Evolutionary conservation across 2,888 invertebrate genomes (phyloP).

Genomic region (Sipha maydis): DNA sequence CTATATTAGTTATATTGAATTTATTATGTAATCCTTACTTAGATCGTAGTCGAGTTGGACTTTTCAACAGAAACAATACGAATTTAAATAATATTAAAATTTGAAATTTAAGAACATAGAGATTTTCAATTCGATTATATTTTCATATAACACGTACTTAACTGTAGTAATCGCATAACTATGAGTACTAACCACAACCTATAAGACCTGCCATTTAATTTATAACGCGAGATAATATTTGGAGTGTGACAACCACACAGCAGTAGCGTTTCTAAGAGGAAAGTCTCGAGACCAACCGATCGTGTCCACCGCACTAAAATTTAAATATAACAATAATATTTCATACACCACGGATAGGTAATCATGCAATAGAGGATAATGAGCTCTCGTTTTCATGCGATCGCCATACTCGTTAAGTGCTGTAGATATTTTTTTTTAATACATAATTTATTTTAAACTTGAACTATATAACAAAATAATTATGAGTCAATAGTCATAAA

Average conservation of each 20-base stretch:
- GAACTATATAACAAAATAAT: not conserved
- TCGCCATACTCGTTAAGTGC: not conserved
- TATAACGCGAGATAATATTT: slow-evolving; percentile 19
- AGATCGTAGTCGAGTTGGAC: not conserved
- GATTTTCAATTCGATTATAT: not conserved
- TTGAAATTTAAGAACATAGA: not conserved
- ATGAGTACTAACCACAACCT: not conserved
- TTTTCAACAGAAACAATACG: not conserved
- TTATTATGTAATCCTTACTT: not conserved
- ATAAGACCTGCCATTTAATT: slow-evolving; percentile 21
- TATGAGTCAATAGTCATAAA: not conserved
- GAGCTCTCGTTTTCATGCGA: slow-evolving; percentile 30
- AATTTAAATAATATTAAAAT: not conserved
- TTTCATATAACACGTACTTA: not conserved
- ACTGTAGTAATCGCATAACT: not conserved
- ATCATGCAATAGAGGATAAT: slow-evolving; percentile 4
- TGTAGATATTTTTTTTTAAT: not conserved
- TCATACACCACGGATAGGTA: not conserved
- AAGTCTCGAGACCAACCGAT: slow-evolving; percentile 17
- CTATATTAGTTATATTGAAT: not conserved
- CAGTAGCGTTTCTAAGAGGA: not conserved
- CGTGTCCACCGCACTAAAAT: slow-evolving; percentile 9
- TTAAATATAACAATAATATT: not conserved
- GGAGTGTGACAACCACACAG: slow-evolving; percentile 44
- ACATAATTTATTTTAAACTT: not conserved